Percentiles rank a stretch among this genome's conserved stretches.
Evolutionary conservation across 2,888 invertebrate genomes (phyloP).

Genomic region (Acanthopleura granulata): DNA sequence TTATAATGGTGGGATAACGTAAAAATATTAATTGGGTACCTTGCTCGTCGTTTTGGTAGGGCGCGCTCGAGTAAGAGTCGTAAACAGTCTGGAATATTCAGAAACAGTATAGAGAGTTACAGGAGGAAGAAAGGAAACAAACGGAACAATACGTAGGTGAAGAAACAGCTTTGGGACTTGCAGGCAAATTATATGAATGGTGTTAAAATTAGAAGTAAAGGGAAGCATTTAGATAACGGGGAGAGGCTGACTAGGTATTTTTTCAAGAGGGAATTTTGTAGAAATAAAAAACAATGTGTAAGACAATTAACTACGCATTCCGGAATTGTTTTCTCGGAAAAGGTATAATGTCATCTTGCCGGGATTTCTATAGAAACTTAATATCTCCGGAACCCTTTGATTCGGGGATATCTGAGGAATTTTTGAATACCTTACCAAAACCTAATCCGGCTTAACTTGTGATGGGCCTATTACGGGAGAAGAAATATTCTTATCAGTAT

Average conservation of each 20-base stretch:
- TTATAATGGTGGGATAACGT: not conserved
- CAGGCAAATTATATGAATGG: not conserved
- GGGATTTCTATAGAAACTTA: constrained; percentile 17
- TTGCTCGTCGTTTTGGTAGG: not conserved
- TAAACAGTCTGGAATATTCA: not conserved
- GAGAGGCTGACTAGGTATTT: not conserved
- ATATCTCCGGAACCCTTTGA: constrained; percentile 20
- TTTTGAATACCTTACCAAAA: constrained; percentile 22
- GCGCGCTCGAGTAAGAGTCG: not conserved
- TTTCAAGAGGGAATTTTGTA: not conserved
- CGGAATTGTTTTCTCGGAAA: not conserved
- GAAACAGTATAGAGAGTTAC: not conserved
- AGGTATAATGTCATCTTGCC: constrained; percentile 19
- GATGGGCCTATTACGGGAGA: constrained; percentile 23
- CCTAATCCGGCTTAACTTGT: constrained; percentile 22
- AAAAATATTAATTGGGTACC: not conserved
- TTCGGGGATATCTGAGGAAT: constrained; percentile 9
- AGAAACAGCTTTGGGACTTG: not conserved
- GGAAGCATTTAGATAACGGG: not conserved
- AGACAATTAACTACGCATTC: not conserved
- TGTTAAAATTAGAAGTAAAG: not conserved
- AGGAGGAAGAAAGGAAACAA: not conserved
- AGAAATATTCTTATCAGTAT: constrained; percentile 21
- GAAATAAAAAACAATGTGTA: not conserved
- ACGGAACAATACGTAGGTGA: not conserved